Base-by-base conservation (phyloP, 2,888 invertebrate species). In the Cylindroiulus punctatus region DNA sequence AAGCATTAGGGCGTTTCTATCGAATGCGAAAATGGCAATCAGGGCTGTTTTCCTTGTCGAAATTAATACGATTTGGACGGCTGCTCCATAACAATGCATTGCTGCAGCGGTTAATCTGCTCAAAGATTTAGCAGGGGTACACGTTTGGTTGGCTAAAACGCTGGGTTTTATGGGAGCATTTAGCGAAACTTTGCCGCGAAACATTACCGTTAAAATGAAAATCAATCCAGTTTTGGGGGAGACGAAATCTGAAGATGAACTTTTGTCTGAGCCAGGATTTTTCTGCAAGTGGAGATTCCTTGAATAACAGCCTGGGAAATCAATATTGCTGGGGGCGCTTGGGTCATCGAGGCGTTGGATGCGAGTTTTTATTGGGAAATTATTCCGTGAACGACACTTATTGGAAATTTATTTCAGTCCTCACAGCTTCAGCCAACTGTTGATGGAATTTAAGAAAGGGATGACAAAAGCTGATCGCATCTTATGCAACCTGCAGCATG, bases 1-100 rank as follows among this genome's bases (percentile, higher is more conserved):
- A 30, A 32, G 8, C 76, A 76, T 76, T 76, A 14, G 76, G 76
- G 30, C 22, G 65, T 65, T 26, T 8, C 8, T 65, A 22, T 65
- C 65, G 22, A 65, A 22, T 22, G 65, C 22, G 65, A 26, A 65
- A 65, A 65, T 65, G 65, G 65, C 65, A 65, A 65, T 65, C 65
- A 65, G 10, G 10, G 7, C 12, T 65, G 76, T 30, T 76, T 30
- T 26, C 76, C 4, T 30, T 32, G 76, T 30, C 5, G 30, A 76
- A 76, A 76, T 76, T 76, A 30, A 76, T 76, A 14, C 17, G 30
- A 32, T 76, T 76, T 76, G 30, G 76, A 76, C 30, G 17, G 30
- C 76, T 4, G 30, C 26, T 26, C 14, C 76, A 17, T 17, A 30
- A 30, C 76, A 30, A 30, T 32, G 76, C 76, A 12, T 12, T 76